Conservation (phyloP, 2,113 vertebrate species). For the Caretta caretta region DNA sequence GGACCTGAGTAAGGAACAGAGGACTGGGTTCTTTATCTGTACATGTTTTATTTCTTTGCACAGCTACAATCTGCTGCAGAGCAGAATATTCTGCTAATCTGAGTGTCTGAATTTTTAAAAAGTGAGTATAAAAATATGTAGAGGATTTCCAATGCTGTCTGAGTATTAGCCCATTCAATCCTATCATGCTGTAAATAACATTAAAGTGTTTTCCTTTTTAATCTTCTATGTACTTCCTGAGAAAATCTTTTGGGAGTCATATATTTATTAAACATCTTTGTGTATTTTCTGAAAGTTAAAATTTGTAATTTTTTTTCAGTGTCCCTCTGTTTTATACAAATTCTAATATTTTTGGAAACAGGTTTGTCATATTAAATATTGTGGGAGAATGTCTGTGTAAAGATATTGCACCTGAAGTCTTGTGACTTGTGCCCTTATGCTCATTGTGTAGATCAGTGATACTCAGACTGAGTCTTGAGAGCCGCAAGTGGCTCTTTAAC, state of each 20-base stretch:
- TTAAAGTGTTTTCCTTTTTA: background rate
- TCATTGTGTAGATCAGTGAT: background rate
- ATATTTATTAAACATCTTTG: slow-evolving; percentile 4
- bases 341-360: background rate
- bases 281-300: background rate
- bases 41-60: background rate
- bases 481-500: background rate
- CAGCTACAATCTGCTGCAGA: background rate
- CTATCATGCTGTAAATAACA: background rate
- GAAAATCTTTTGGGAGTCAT: background rate
- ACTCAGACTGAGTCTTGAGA: background rate
- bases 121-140: background rate
- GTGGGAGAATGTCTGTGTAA: slow-evolving; percentile 8
- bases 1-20: background rate
- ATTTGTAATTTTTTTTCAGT: background rate
- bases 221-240: background rate
- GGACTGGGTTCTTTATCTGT: background rate
- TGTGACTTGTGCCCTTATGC: background rate
- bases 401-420: background rate
- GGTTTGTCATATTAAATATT: background rate
- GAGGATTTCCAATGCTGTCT: background rate
- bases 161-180: background rate
- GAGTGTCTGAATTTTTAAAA: slow-evolving; percentile 1
- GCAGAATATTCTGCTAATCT: background rate
- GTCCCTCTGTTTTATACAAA: background rate